phyloP scores from a whole-genome alignment of 2,888 invertebrate genomes.

The Hirtodrosophila cameraria region DNA sequence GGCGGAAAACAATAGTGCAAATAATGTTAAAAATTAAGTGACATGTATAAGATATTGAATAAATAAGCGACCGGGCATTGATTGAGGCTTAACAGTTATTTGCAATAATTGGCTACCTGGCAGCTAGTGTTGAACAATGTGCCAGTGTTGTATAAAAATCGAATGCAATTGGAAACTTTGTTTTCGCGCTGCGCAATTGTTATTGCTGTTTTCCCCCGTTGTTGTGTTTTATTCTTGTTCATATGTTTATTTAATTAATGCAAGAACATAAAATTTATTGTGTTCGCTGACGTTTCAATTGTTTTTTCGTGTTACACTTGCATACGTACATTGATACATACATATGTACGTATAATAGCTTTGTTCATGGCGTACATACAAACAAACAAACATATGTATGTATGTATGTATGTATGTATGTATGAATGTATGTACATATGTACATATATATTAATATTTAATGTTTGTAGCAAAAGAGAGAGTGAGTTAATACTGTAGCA shows the following conservation, averaged over 20 bases:
- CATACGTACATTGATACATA: conserved; percentile 16
- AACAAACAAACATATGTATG: conserved; percentile 10
- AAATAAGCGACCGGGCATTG: conserved; percentile 6
- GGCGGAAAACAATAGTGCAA: conserved; percentile 19
- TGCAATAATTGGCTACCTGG: conserved; percentile 45
- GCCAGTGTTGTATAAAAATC: no score
- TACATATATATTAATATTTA: conserved; percentile 12
- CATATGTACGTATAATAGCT: conserved; percentile 28
- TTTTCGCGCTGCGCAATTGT: conserved; percentile 57
- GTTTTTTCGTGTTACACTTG: conserved; percentile 31
- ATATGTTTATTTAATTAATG: conserved; percentile 21
- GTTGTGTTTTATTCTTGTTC: conserved; percentile 27
- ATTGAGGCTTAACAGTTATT: conserved; percentile 36
- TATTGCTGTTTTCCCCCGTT: conserved; percentile 46
- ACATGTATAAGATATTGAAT: conserved; percentile 30
- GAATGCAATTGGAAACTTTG: conserved; percentile 45
- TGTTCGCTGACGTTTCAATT: conserved; percentile 35
- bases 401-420: conserved; percentile 10
- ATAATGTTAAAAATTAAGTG: conserved; percentile 48
- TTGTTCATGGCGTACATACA: conserved; percentile 32
- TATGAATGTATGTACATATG: conserved; percentile 15
- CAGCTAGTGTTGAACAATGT: conserved; percentile 46
- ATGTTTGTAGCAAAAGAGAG: conserved; percentile 46
- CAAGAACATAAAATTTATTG: conserved; percentile 15
- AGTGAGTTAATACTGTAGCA: no score